These are phyloP conservation scores for Lithobates sylvaticus DNA, from an alignment of 2,797 vertebrate species.

Conservation along the genomic window DNA sequence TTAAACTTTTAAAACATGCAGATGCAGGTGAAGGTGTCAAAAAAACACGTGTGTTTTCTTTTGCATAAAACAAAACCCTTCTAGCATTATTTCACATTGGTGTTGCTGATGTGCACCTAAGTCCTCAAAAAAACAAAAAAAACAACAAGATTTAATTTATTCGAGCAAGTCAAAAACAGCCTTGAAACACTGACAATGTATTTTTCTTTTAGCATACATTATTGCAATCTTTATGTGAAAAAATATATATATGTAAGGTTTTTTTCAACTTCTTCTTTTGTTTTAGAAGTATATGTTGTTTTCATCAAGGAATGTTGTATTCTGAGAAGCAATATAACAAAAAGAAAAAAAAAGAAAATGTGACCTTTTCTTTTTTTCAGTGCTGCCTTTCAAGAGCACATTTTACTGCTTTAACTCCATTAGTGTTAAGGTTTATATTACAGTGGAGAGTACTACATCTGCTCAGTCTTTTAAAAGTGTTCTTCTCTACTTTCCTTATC, in stretches of 20 bases:
- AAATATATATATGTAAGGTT: background rate
- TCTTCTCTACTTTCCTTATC: constrained; percentile 60
- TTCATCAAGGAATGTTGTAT: constrained; percentile 27
- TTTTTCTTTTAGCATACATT: background rate
- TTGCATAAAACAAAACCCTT: background rate
- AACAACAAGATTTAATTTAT: background rate
- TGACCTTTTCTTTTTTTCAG: constrained; percentile 56
- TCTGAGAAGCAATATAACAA: constrained; percentile 35
- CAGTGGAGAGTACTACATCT: constrained; percentile 63
- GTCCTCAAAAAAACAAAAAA: too few relatives aligned
- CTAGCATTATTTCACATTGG: too few relatives aligned
- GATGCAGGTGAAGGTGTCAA: too few relatives aligned
- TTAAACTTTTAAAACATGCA: too few relatives aligned
- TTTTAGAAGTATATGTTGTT: constrained; percentile 32
- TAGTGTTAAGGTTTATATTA: constrained; percentile 64
- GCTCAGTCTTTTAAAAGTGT: constrained; percentile 61
- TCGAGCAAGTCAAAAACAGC: background rate
- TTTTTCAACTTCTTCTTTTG: background rate
- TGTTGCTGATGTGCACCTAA: too few relatives aligned
- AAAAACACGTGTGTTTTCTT: too few relatives aligned
- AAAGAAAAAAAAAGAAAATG: constrained; percentile 27
- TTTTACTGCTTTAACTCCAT: constrained; percentile 61
- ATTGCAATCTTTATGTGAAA: background rate
- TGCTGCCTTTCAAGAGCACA: constrained; percentile 59
- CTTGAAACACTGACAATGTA: background rate